Percentiles rank a stretch among this genome's conserved stretches.
phyloP scores from a whole-genome alignment of 2,797 vertebrate species.

The Moxostoma hubbsi region DNA sequence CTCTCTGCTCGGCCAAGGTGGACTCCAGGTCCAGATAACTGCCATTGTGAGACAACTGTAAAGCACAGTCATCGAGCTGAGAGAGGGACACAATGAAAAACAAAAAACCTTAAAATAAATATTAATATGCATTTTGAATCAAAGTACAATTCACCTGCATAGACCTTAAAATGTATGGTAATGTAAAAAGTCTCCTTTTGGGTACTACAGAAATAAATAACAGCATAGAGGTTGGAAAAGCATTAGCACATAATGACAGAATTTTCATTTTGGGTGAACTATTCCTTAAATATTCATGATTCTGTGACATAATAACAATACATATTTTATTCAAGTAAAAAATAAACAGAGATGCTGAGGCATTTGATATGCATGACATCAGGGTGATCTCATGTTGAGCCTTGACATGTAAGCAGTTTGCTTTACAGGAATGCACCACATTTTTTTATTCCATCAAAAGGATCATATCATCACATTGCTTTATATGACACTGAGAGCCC shows the following conservation, averaged over 20 bases:
- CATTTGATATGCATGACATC: conserved; percentile 20
- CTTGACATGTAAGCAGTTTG: conserved; percentile 35
- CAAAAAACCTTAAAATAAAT: conserved; percentile 34
- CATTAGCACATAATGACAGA: no score
- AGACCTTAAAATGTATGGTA: neutral
- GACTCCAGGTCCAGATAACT: conserved; percentile 98
- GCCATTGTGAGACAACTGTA: conserved; percentile 95
- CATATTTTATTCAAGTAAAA: conserved; percentile 6
- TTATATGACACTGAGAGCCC: conserved; percentile 21
- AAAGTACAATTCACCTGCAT: neutral
- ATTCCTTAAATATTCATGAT: neutral
- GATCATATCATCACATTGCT: conserved; percentile 31
- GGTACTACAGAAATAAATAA: no score
- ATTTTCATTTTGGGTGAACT: no score
- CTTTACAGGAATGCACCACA: conserved; percentile 25
- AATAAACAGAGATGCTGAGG: neutral
- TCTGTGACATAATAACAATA: neutral
- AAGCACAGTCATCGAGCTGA: conserved; percentile 93
- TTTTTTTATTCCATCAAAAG: neutral
- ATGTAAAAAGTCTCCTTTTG: neutral
- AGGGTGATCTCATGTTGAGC: conserved; percentile 12
- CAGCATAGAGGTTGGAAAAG: no score
- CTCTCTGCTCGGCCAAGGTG: conserved; percentile 92
- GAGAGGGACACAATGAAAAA: conserved; percentile 50
- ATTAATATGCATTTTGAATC: neutral